Base-by-base conservation (phyloP, 1,140 invertebrate species). In the Colletes latitarsis region DNA sequence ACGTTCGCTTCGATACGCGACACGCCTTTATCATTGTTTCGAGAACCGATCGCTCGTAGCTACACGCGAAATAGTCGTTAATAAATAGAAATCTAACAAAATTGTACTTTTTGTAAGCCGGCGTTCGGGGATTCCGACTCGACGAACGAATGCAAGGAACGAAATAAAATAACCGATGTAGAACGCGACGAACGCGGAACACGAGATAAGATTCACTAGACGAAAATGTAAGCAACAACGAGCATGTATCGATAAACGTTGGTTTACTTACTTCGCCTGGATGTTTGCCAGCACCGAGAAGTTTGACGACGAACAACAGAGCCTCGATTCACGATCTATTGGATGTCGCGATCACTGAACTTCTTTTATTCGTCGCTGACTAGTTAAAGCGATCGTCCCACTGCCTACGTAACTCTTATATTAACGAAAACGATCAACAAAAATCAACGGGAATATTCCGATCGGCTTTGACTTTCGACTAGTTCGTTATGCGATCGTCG, bases 201-300 rank as follows among this genome's bases (percentile, higher is more conserved):
- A 19, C 2, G 64, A 14, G 9, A 49, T n/a, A 17, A 9, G 57
- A 5, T 19, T 58, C 64, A 10, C n/a, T 30, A 43, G 2, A 10
- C 43, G 30, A 53, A 19, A 75, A 75, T 15, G 17, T 3, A n/a
- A n/a, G 19, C n/a, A 57, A 39, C 10, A 17, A 15, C 5, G 8
- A 14, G 15, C 14, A 30, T 41, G 60, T 52, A 14, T 70, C 55
- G 41, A 77, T 60, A 69, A 77, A 77, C 17, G 53, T 49, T 46
- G 4, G 12, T 41, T 68, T 77, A 70, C 75, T 77, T 60, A 70
- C 75, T 43, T 21, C 15, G 21, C 14, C 4, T 70, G 67, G 75
- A 39, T 60, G 43, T 49, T 21, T 19, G 75, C 66, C 55, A 77
- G 30, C 8, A 41, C 10, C 67, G 19, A 70, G 21, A 52, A 49